Evolutionary conservation across 2,113 vertebrate species (phyloP).

Genomic region (Anarhynchus alexandrinus): DNA sequence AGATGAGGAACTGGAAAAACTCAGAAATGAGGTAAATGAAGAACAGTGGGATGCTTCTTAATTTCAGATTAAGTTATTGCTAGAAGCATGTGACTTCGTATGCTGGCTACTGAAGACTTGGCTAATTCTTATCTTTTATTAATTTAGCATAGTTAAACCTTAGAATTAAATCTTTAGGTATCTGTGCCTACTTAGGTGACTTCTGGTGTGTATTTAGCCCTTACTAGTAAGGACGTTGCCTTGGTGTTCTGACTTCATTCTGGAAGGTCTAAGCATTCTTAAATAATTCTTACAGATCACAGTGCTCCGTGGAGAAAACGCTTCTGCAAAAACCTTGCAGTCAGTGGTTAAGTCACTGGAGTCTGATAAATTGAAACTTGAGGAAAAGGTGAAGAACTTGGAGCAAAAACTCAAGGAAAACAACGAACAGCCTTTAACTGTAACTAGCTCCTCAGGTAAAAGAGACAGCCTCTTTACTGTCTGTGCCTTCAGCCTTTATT

Average conservation of each 20-base stretch:
- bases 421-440: conserved; percentile 64
- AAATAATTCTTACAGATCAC: conserved; percentile 73
- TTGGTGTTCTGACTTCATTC: not conserved
- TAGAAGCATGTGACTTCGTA: not conserved
- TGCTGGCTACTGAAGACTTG: not conserved
- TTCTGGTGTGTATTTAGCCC: not conserved
- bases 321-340: conserved; percentile 82
- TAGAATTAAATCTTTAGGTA: not conserved
- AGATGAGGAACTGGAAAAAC: conserved; percentile 87
- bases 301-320: conserved; percentile 80
- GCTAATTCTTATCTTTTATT: not conserved
- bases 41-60: not conserved
- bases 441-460: conserved; percentile 70
- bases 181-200: not conserved
- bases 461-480: not conserved
- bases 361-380: conserved; percentile 84
- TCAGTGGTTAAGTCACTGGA: conserved; percentile 83
- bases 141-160: not conserved
- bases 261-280: not conserved
- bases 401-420: conserved; percentile 81
- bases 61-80: not conserved
- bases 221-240: not conserved
- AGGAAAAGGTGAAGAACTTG: conserved; percentile 83
- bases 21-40: conserved; percentile 83
- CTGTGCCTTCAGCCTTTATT: not conserved